A percentile compares a stretch with the other conserved stretches of the same genome.
These are phyloP conservation scores for Calliphora vomitoria DNA, from an alignment of 2,888 invertebrate species.

Conservation along the genomic window DNA sequence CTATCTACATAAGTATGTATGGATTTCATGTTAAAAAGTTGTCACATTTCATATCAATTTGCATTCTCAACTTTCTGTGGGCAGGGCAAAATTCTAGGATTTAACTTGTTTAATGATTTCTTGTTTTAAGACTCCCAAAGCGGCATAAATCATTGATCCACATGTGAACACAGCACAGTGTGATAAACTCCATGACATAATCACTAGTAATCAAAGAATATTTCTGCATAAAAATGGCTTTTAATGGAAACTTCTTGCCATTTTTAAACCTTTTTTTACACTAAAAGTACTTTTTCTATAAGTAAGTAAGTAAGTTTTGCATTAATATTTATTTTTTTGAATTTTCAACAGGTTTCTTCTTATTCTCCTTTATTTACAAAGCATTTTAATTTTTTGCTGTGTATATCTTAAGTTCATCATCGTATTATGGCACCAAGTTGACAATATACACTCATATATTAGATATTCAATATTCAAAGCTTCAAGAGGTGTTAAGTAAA, in stretches of 20 bases:
- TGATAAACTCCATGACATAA: conserved; percentile 37
- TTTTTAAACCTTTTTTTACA: neutral
- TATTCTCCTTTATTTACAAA: conserved; percentile 4
- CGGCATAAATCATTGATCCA: conserved; percentile 52
- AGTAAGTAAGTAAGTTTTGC: neutral
- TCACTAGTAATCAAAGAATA: conserved; percentile 23
- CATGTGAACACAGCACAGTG: neutral
- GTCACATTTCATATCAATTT: conserved; percentile 14
- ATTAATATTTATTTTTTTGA: neutral
- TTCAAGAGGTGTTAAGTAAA: conserved; percentile 72
- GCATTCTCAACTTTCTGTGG: conserved; percentile 11
- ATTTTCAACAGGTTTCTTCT: conserved; percentile 57
- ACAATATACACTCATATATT: conserved; percentile 65
- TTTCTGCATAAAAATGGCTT: conserved; percentile 37
- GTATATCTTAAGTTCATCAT: conserved; percentile 69
- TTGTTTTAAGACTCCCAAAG: neutral
- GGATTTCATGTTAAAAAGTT: neutral
- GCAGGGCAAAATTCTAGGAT: neutral
- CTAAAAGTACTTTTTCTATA: conserved; percentile 6
- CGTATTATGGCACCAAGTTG: conserved; percentile 68
- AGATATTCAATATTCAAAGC: conserved; percentile 63
- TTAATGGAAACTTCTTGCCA: conserved; percentile 36
- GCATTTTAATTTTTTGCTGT: conserved; percentile 33
- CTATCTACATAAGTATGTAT: neutral
- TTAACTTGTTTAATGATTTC: conserved; percentile 18